These are phyloP conservation scores for Agonopterix alstromeriana DNA, from an alignment of 2,888 invertebrate species.

Conservation along the genomic window DNA sequence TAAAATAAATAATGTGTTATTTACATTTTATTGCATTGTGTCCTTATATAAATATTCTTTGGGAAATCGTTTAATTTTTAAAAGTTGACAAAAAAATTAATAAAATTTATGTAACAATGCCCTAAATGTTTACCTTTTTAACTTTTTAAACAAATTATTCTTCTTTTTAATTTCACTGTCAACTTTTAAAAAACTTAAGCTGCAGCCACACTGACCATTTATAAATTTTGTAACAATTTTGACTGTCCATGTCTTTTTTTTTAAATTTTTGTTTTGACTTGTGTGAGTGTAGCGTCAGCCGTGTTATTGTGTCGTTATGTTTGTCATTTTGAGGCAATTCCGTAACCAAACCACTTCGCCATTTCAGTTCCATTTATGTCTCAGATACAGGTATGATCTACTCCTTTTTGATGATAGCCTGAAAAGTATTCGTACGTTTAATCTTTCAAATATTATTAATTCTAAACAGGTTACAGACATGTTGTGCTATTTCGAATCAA, in stretches of 20 bases:
- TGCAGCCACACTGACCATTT: conserved; percentile 2
- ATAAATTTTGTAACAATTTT: no score
- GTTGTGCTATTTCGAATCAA: no score
- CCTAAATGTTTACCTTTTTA: not conserved
- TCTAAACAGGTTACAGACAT: no score
- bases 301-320: conserved; percentile 21
- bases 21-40: conserved; percentile 39
- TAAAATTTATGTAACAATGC: not conserved
- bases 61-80: conserved; percentile 15
- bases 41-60: conserved; percentile 23
- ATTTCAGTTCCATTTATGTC: conserved; percentile 28
- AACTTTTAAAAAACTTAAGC: conserved; percentile 10
- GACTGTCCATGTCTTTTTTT: not conserved
- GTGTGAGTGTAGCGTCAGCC: conserved; percentile 2
- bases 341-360: conserved; percentile 18
- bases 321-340: conserved; percentile 30
- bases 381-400: conserved; percentile 44
- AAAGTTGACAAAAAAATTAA: conserved; percentile 23
- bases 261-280: not conserved
- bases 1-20: conserved; percentile 57
- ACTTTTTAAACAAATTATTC: not conserved
- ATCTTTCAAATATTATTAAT: no score
- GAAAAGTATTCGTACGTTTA: conserved; percentile 55
- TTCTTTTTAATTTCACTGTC: conserved; percentile 12
- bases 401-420: conserved; percentile 65